Evolutionary conservation across 2,797 vertebrate genomes (phyloP).

Genomic region (Rhynchotus rufescens): DNA sequence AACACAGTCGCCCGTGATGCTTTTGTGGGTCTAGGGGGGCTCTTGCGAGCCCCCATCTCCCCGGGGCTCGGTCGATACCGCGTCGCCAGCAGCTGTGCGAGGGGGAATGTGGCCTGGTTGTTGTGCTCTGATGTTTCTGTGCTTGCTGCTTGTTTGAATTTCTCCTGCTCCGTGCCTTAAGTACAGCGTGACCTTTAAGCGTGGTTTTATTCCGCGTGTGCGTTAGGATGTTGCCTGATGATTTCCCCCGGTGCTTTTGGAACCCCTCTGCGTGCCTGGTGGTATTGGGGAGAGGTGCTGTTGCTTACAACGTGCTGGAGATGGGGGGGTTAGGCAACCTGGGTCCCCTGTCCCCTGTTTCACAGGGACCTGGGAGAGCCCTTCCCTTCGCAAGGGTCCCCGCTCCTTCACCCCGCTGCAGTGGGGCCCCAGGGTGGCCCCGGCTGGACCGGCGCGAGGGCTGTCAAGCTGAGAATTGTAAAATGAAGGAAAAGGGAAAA

Average conservation of each 20-base stretch:
- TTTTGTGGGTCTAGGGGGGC: background rate
- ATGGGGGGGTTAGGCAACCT: fast-evolving
- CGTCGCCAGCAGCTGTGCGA: background rate
- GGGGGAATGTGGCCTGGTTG: background rate
- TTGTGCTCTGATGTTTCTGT: background rate
- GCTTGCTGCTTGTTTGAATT: background rate
- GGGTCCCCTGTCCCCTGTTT: background rate
- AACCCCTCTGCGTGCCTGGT: background rate
- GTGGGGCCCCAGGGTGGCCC: background rate
- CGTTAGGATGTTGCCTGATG: background rate
- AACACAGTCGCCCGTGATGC: background rate
- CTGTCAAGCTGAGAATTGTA: background rate
- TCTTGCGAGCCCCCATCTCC: background rate
- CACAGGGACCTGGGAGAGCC: background rate
- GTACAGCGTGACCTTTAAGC: background rate
- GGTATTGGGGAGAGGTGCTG: background rate
- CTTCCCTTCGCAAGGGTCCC: background rate
- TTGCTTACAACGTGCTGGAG: fast-evolving
- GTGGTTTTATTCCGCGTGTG: background rate
- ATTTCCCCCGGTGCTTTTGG: background rate
- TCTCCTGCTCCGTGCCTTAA: background rate
- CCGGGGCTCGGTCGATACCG: fast-evolving
- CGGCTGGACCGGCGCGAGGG: no score
- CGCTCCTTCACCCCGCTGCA: background rate
- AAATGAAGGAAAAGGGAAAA: background rate